These are phyloP conservation scores for Strigops habroptila DNA, from an alignment of 2,113 vertebrate genomes.

Conservation along the genomic window DNA sequence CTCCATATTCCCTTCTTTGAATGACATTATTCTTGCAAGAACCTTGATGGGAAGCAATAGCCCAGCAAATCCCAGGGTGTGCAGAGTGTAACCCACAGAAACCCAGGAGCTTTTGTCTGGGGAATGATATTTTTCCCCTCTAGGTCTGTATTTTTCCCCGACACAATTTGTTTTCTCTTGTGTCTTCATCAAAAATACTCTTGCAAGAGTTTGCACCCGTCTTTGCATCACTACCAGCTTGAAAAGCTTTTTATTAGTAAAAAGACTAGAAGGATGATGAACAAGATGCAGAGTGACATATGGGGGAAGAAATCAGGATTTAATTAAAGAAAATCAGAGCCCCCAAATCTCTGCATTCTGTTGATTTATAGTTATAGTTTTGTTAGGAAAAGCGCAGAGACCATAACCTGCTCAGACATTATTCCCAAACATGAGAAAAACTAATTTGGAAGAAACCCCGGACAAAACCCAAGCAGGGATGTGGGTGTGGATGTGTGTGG, in stretches of 20 bases:
- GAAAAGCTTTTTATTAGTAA: not conserved
- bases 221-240: not conserved
- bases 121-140: not conserved
- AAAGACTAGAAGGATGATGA: not conserved
- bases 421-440: not conserved
- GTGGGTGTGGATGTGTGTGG: not conserved
- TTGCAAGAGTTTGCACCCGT: not conserved
- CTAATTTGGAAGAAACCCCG: not conserved
- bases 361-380: not conserved
- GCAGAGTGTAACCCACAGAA: not conserved
- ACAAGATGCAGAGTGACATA: not conserved
- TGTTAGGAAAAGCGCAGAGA: not conserved
- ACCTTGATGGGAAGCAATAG: not conserved
- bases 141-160: not conserved
- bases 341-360: too few species aligned
- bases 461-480: fast-evolving
- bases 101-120: fast-evolving
- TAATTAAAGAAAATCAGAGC: too few species aligned
- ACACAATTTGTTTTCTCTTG: not conserved
- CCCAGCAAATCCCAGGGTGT: not conserved
- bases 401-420: not conserved
- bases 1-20: not conserved
- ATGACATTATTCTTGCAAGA: not conserved
- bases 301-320: fast-evolving
- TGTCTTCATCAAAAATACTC: not conserved